A percentile compares a stretch with the other conserved stretches of the same genome.
These are phyloP conservation scores for Lepus americanus DNA, from an alignment of 2,113 vertebrate genomes.

Conservation along the genomic window DNA sequence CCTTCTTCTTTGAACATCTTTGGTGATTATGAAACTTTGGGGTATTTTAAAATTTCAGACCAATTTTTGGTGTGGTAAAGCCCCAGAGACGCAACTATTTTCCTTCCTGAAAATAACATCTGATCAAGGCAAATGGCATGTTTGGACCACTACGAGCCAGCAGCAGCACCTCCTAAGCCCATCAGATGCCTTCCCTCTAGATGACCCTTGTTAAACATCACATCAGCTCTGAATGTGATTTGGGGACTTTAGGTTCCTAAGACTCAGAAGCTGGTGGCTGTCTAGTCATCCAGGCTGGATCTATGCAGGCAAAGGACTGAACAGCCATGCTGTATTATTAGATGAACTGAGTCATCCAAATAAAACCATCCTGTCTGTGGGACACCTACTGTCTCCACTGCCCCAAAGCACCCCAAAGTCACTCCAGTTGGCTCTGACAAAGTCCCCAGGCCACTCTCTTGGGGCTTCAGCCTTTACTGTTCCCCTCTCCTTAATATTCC, in stretches of 20 bases:
- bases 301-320: neutral
- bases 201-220: constrained; percentile 58
- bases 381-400: neutral
- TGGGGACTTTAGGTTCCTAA: constrained; percentile 62
- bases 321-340: neutral
- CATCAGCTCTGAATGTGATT: constrained; percentile 47
- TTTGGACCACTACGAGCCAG: neutral
- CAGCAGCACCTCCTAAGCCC: neutral
- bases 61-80: neutral
- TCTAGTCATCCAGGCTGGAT: constrained; percentile 18
- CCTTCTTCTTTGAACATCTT: neutral
- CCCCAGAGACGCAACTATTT: neutral
- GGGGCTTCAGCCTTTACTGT: neutral
- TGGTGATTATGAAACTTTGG: neutral
- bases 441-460: neutral
- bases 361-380: neutral
- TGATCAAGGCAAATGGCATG: constrained; percentile 23
- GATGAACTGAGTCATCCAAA: neutral
- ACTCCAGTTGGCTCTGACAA: neutral
- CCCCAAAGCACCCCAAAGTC: neutral
- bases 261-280: neutral
- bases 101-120: constrained; percentile 69
- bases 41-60: neutral
- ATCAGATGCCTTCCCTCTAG: constrained; percentile 49
- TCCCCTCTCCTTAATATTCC: neutral